A percentile compares a stretch with the other conserved stretches of the same genome.
phyloP scores from a whole-genome alignment of 2,888 invertebrate genomes.

The Capitulum mitella region DNA sequence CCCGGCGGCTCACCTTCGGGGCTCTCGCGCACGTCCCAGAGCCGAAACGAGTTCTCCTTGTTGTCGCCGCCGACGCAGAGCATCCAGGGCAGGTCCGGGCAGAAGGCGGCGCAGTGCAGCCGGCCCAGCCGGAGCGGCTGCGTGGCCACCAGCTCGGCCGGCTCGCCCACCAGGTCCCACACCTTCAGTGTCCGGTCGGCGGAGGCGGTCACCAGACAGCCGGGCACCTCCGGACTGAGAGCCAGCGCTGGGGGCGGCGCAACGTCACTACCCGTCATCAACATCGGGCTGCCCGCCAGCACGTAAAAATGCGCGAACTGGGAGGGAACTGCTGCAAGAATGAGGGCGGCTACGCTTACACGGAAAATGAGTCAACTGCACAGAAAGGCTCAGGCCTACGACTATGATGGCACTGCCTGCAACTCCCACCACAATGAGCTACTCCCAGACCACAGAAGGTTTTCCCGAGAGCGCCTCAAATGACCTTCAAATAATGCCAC shows the following conservation, averaged over 20 bases:
- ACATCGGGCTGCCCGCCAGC: no score
- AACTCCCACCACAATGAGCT: no score
- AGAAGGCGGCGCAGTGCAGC: conserved; percentile 55
- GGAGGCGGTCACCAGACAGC: conserved; percentile 32
- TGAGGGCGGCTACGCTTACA: no score
- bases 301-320: no score
- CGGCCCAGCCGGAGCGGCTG: conserved; percentile 57
- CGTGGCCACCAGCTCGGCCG: conserved; percentile 42
- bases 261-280: no score
- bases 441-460: no score
- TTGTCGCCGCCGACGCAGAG: conserved; percentile 79
- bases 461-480: no score
- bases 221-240: conserved; percentile 14
- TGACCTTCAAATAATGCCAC: no score
- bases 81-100: conserved; percentile 74
- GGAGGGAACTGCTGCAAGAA: no score
- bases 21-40: conserved; percentile 56
- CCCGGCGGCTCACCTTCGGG: conserved; percentile 49
- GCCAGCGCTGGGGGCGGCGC: background rate
- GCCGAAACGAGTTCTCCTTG: conserved; percentile 62
- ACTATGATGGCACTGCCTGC: no score
- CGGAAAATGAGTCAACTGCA: no score
- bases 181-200: conserved; percentile 70
- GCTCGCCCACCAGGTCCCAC: conserved; percentile 58
- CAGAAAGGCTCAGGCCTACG: no score